Evolutionary conservation across 2,113 vertebrate genomes (phyloP).

Genomic region (Spea bombifrons): DNA sequence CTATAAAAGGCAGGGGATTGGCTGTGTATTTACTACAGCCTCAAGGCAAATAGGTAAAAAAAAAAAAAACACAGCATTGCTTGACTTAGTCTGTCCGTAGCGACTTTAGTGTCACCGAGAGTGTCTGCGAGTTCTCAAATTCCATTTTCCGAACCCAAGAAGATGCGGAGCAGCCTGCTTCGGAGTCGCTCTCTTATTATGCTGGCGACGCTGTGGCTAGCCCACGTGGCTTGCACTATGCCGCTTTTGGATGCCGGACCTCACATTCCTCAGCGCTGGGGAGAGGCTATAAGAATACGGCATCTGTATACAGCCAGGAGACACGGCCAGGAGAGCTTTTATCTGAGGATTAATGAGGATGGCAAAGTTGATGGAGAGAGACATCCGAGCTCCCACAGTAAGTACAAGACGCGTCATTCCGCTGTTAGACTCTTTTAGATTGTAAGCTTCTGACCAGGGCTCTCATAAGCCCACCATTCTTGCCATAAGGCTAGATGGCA

Average conservation of each 20-base stretch:
- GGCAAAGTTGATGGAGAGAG: conserved; percentile 75
- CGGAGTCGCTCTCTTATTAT: conserved; percentile 51
- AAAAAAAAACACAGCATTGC: conserved; percentile 22
- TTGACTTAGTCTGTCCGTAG: conserved; percentile 27
- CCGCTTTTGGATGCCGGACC: conserved; percentile 73
- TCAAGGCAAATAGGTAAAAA: conserved; percentile 39
- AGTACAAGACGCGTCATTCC: conserved; percentile 57
- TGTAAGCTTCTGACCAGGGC: no score
- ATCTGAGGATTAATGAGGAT: conserved; percentile 76
- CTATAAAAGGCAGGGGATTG: conserved; percentile 72
- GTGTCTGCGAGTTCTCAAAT: conserved; percentile 11
- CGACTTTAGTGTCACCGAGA: conserved; percentile 3
- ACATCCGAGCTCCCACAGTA: conserved; percentile 74
- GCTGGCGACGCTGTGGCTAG: conserved; percentile 56
- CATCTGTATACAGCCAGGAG: conserved; percentile 80
- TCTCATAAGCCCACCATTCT: no score
- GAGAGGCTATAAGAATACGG: conserved; percentile 74
- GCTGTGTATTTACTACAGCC: conserved; percentile 50
- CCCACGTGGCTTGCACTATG: conserved; percentile 51
- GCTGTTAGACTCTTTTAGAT: no score
- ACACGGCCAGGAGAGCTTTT: conserved; percentile 70
- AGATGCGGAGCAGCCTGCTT: conserved; percentile 34
- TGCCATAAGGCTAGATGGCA: no score
- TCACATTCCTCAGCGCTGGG: conserved; percentile 79
- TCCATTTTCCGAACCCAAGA: conserved; percentile 24